Percentiles rank a stretch among this genome's conserved stretches.
phyloP scores from a whole-genome alignment of 2,888 invertebrate species.

The Philhelius pedissequus region DNA sequence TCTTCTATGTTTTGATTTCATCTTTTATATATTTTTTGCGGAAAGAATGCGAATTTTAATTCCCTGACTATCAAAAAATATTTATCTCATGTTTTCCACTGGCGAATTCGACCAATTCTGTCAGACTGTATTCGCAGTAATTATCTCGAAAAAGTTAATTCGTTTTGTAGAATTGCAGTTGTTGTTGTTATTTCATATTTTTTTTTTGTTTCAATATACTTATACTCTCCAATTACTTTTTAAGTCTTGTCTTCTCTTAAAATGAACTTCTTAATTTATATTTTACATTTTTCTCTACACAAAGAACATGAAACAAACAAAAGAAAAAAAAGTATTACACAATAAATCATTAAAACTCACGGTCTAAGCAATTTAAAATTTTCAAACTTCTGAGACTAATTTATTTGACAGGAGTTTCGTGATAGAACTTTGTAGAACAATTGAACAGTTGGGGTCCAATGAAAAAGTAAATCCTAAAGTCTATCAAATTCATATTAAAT shows the following conservation, averaged over 20 bases:
- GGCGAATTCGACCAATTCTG: too few species aligned
- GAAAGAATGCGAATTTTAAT: too few species aligned
- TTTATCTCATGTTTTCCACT: too few species aligned
- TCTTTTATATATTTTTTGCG: too few species aligned
- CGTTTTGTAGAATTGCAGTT: background rate
- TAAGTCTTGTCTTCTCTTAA: background rate
- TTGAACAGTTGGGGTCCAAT: background rate
- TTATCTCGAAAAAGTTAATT: background rate
- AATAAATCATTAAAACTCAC: conserved; percentile 1
- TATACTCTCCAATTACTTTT: background rate
- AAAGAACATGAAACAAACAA: background rate
- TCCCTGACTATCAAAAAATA: too few species aligned
- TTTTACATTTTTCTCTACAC: background rate
- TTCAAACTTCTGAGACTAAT: background rate
- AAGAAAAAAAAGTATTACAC: background rate
- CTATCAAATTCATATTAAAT: background rate
- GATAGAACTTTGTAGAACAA: background rate
- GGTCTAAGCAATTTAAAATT: background rate
- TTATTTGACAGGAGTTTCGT: conserved; percentile 1
- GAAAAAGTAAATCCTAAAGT: background rate
- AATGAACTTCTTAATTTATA: background rate
- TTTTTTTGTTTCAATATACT: background rate
- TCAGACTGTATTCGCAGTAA: too few species aligned
- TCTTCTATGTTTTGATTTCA: too few species aligned
- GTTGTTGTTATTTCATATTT: background rate